Percentiles rank a stretch among this genome's conserved stretches.
Evolutionary conservation across 2,888 invertebrate genomes (phyloP).

Genomic region (Dicranocentrus wangi): DNA sequence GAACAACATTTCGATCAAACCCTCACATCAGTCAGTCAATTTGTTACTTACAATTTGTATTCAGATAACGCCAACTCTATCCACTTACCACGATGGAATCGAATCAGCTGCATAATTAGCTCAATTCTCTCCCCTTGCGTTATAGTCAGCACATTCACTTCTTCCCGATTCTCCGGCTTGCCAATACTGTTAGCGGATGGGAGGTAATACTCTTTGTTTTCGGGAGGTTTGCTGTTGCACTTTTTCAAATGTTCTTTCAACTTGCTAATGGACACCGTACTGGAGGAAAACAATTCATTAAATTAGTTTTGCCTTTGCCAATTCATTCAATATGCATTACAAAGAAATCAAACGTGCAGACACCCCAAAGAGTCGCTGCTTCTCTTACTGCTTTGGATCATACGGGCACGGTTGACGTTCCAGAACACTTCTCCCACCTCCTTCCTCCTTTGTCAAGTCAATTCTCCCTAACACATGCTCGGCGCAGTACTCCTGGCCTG

Average conservation of each 20-base stretch:
- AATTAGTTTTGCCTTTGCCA: not conserved
- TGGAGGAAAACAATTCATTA: conserved; percentile 61
- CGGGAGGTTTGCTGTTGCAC: conserved; percentile 74
- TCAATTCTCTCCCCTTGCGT: conserved; percentile 68
- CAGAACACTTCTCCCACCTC: not conserved
- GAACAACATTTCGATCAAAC: not conserved
- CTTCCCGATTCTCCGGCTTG: conserved; percentile 24
- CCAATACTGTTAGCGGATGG: conserved; percentile 1
- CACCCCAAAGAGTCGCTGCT: no score
- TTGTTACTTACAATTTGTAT: no score
- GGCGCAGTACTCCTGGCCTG: conserved; percentile 30
- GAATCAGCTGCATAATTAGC: conserved; percentile 66
- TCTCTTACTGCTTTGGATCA: conserved; percentile 64
- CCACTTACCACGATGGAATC: conserved; percentile 68
- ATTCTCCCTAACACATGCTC: conserved; percentile 13
- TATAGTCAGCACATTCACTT: conserved; percentile 46
- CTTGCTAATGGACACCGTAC: conserved; percentile 75
- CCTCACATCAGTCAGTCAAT: no score
- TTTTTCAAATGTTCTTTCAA: conserved; percentile 75
- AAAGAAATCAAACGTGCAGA: no score
- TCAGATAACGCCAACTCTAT: conserved; percentile 44
- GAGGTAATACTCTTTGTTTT: conserved; percentile 67
- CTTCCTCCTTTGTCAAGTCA: not conserved
- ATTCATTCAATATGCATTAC: not conserved
- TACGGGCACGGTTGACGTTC: conserved; percentile 57